Evolutionary conservation across 2,797 vertebrate species (phyloP).

Genomic region (Enteromius paludinosus): DNA sequence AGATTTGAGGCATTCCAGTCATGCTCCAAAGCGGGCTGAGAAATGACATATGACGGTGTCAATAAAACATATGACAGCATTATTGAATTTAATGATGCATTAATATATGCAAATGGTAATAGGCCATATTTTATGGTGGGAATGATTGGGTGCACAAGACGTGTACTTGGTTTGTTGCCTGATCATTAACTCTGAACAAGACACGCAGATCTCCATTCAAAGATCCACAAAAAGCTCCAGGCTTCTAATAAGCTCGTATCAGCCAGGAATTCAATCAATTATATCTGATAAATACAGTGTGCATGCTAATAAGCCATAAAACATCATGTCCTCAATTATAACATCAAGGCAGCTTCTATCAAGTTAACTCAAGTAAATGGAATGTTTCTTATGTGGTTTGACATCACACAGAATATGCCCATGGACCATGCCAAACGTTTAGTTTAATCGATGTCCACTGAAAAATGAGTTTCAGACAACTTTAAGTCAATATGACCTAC

Average conservation of each 20-base stretch:
- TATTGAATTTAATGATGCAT: slow-evolving; percentile 78
- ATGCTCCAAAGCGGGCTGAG: slow-evolving; percentile 60
- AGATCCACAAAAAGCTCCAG: slow-evolving; percentile 36
- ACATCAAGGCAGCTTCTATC: slow-evolving; percentile 17
- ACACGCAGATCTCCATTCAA: slow-evolving; percentile 41
- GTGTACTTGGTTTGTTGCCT: slow-evolving; percentile 40
- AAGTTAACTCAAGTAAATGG: slow-evolving; percentile 10
- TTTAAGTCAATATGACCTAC: not conserved
- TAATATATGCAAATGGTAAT: slow-evolving; percentile 63
- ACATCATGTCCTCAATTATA: slow-evolving; percentile 21
- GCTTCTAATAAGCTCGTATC: slow-evolving; percentile 33
- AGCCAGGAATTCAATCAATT: slow-evolving; percentile 10
- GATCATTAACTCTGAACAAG: slow-evolving; percentile 54
- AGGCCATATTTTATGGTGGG: slow-evolving; percentile 63
- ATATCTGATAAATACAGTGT: slow-evolving; percentile 14
- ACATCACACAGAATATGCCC: not conserved
- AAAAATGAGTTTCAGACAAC: not conserved
- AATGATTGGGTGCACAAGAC: slow-evolving; percentile 63
- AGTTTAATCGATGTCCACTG: not conserved
- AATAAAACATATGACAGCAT: slow-evolving; percentile 79
- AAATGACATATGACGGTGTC: slow-evolving; percentile 72
- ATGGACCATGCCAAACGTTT: not conserved
- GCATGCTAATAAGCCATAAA: slow-evolving; percentile 36
- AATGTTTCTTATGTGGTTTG: not conserved
- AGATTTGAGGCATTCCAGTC: slow-evolving; percentile 49